Evolutionary conservation across 2,888 invertebrate species (phyloP).

Genomic region (Epinotia bilunana): DNA sequence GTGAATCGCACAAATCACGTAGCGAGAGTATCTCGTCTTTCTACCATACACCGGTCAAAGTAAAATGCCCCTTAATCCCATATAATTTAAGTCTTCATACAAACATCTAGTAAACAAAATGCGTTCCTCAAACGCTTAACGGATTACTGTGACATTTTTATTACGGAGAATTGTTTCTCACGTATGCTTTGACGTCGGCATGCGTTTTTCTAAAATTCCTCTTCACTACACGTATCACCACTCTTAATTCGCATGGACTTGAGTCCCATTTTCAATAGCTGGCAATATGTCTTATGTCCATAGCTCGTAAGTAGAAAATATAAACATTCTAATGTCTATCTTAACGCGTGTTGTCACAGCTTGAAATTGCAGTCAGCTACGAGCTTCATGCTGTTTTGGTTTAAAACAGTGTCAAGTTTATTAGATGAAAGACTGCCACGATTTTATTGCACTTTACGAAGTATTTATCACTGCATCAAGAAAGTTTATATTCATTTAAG

Average conservation of each 20-base stretch:
- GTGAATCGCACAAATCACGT: conserved; percentile 15
- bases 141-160: conserved; percentile 73
- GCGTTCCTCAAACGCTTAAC: conserved; percentile 63
- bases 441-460: neutral
- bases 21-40: conserved; percentile 16
- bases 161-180: conserved; percentile 75
- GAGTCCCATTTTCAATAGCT: conserved; percentile 1
- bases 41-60: neutral
- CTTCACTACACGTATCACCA: conserved; percentile 6
- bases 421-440: neutral
- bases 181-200: conserved; percentile 53
- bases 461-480: neutral
- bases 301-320: neutral
- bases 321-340: neutral
- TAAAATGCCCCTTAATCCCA: conserved; percentile 5
- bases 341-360: neutral
- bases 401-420: conserved; percentile 1
- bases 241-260: conserved; percentile 2
- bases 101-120: conserved; percentile 10
- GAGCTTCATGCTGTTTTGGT: neutral
- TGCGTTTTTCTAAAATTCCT: conserved; percentile 27
- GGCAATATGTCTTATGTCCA: neutral
- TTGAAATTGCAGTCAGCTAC: neutral
- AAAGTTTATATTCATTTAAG: neutral
- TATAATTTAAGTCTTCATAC: neutral